Evolutionary conservation across 2,797 vertebrate genomes (phyloP), one percentile per base, ranked within the genome.

Genomic region (Poeciliopsis infans): DNA sequence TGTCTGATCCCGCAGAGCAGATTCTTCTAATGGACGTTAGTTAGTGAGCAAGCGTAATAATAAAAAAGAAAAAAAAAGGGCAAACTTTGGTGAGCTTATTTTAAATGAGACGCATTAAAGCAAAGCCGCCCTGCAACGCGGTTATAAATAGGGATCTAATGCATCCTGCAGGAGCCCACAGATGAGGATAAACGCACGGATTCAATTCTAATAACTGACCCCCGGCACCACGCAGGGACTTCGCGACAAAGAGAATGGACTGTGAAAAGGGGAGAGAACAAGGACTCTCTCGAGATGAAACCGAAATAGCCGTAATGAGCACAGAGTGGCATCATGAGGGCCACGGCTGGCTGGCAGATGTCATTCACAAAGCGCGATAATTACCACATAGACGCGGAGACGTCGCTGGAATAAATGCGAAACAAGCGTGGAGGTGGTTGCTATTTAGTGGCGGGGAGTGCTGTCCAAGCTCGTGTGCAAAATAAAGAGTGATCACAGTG

Each of bases 91-190:
- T 1, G 45, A 71, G 33, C 57, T 84, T n/a, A 81, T 88, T 80
- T 83, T 18, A 68, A 76, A 73, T 75, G 23, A 79, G 68, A 73
- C 79, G 49, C 85, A 83, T 85, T 41, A n/a, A 71, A 84, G 79
- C 76, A 81, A 53, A 86, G 85, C 86, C 87, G 87, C 89, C 69
- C 86, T 90, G 87, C 90, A 90, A 86, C 89, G 78, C 49, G 51
- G 79, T 88, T 91, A 89, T 84, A 90, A 92, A 92, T 90, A 92
- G 87, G 68, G 77, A 77, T 86, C 87, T 78, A 85, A 93, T 79
- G 74, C 84, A 85, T 85, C 75, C 57, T 45, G 73, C 10, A 86
- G 85, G 74, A 79, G 80, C 84, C 72, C 74, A 85, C 87, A 78
- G 80, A 83, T 75, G 79, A 72, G 82, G 82, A 80, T 78, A 83